These are phyloP conservation scores for Sebastes schlegelii DNA, from an alignment of 2,113 vertebrate genomes.

Conservation along the genomic window DNA sequence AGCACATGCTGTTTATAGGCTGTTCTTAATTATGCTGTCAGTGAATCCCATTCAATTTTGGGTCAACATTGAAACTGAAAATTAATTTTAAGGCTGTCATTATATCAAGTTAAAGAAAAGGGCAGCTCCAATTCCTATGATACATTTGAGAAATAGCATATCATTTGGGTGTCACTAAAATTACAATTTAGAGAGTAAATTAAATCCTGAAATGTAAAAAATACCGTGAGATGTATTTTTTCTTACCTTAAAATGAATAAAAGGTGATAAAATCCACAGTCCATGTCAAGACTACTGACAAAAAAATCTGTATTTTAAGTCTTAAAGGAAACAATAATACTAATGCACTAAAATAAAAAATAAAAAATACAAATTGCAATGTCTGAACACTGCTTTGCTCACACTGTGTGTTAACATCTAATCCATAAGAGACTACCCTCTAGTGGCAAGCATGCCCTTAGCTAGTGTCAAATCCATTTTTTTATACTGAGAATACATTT, in stretches of 20 bases:
- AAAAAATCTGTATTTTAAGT: conserved; percentile 14
- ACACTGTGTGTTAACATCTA: conserved; percentile 34
- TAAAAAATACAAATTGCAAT: conserved; percentile 21
- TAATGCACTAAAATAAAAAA: conserved; percentile 1
- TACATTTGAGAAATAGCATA: conserved; percentile 10
- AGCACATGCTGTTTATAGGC: conserved; percentile 67
- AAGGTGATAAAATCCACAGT: background rate
- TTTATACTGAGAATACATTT: background rate
- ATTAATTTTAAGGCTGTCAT: conserved; percentile 62
- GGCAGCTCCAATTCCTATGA: conserved; percentile 10
- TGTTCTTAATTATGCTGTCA: conserved; percentile 76
- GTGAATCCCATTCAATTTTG: conserved; percentile 63
- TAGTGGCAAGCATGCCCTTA: conserved; percentile 72
- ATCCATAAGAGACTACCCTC: conserved; percentile 80
- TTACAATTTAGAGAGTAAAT: conserved; percentile 20
- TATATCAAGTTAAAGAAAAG: conserved; percentile 44
- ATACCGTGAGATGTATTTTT: background rate
- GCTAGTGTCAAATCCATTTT: background rate
- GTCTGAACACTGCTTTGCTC: conserved; percentile 21
- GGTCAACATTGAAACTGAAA: conserved; percentile 59
- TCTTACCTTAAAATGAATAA: background rate
- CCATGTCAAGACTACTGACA: background rate
- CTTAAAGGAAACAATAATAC: background rate
- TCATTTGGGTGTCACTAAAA: conserved; percentile 33
- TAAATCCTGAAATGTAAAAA: conserved; percentile 21